Conservation (phyloP, 2,888 invertebrate species). For the Camptogramma bilineatum region DNA sequence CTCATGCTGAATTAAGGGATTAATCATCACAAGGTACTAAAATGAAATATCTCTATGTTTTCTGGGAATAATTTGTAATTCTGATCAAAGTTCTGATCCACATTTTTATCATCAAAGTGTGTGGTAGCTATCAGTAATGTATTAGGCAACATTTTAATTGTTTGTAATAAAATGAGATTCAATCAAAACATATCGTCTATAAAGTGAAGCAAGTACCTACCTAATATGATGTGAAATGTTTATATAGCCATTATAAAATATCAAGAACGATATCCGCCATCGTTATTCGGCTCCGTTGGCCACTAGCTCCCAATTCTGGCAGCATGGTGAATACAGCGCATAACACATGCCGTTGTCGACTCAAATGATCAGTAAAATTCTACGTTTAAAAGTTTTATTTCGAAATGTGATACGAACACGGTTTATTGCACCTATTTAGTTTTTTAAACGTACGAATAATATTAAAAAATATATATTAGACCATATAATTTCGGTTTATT, state of each 20-base stretch:
- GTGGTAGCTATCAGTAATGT: neutral
- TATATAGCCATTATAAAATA: slow-evolving; percentile 17
- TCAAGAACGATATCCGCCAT: slow-evolving; percentile 8
- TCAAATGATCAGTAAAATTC: slow-evolving; percentile 31
- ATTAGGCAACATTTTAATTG: neutral
- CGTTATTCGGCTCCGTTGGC: neutral
- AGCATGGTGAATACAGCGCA: slow-evolving; percentile 19
- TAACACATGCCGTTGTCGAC: slow-evolving; percentile 13
- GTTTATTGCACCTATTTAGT: slow-evolving; percentile 33
- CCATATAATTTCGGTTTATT: slow-evolving; percentile 47
- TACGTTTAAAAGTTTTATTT: slow-evolving; percentile 25
- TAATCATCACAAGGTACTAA: no score
- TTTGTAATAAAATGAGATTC: slow-evolving; percentile 1
- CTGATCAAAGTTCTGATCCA: neutral
- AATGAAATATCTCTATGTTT: no score
- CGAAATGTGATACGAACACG: slow-evolving; percentile 19
- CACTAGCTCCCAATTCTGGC: slow-evolving; percentile 17
- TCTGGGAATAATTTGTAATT: neutral
- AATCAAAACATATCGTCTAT: neutral
- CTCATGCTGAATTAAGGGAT: no score
- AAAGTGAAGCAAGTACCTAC: slow-evolving; percentile 5
- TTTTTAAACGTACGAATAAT: slow-evolving; percentile 33
- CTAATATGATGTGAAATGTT: neutral
- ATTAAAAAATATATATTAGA: slow-evolving; percentile 36
- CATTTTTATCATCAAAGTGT: neutral